Base-by-base conservation (phyloP, 2,797 vertebrate species). In the Bryconaethiops microstoma region DNA sequence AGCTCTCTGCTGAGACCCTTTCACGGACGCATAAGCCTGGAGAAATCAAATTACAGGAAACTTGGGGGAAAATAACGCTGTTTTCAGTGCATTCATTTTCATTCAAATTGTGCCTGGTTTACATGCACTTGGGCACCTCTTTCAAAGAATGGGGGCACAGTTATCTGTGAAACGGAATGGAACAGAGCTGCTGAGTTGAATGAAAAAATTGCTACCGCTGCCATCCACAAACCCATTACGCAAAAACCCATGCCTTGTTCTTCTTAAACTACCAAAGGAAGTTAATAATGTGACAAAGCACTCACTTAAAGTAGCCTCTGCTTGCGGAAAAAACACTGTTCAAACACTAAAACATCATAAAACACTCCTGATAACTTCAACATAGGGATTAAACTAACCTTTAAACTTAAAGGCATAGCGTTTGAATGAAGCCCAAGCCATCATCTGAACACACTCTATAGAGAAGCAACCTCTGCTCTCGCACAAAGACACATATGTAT, bases 161-260 rank as follows among this genome's bases (percentile, higher is more conserved):
- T 83, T 74, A 76, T 62, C 63, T 40, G 65, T 40, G 5, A 79
- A 54, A 42, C 62, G 29, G 70, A 81, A 81, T 2, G 29, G 74
- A 82, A 80, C 64, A 62, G 59, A 79, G 79, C 69, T 83, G 45
- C 72, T 45, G 69, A 74, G 23, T 8, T 83, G 77, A 69, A 74
- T 60, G 25, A 62, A 76, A 62, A 50, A 72, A 73, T 55, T 68
- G 77, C 35, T 42, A 35, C 60, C 71, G 62, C 55, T 57, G 68
- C 57, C 59, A 67, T n/a, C 50, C 62, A 62, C 29, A 42, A 79
- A 35, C 67, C 59, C 60, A 73, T 83, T 84, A 63, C 52, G 76
- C 35, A 77, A 74, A 80, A 76, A 75, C 64, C n/a, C 17, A 40
- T 68, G 76, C 72, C 57, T 25, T 68, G 50, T 48, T 73, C 62